Conservation (phyloP, 1,140 invertebrate genomes). For the Drosophila ironensis region DNA sequence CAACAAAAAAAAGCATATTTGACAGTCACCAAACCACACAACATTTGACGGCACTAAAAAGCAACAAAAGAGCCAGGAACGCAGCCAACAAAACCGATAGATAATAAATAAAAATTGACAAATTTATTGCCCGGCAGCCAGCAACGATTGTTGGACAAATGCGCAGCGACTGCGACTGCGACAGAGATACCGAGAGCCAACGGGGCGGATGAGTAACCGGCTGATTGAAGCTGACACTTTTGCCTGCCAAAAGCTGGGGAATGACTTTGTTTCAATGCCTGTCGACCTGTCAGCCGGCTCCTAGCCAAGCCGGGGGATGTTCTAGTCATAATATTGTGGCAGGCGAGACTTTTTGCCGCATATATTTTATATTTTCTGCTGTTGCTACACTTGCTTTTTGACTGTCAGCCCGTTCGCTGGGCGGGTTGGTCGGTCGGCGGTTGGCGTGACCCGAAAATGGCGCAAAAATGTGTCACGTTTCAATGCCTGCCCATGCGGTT, state of each 20-base stretch:
- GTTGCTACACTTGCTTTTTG: slow-evolving; percentile 9
- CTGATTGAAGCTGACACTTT: slow-evolving; percentile 68
- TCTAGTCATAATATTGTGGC: slow-evolving; percentile 60
- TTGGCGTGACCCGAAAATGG: slow-evolving; percentile 43
- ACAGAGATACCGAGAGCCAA: background rate
- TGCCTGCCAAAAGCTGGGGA: slow-evolving; percentile 18
- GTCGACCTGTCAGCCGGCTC: slow-evolving; percentile 30
- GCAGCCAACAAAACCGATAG: slow-evolving; percentile 12
- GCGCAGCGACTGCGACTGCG: background rate
- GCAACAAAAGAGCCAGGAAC: background rate
- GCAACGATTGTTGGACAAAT: slow-evolving; percentile 47
- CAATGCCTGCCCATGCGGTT: slow-evolving; percentile 62
- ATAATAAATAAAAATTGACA: slow-evolving; percentile 63
- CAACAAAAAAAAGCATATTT: too few relatives aligned
- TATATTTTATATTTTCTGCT: slow-evolving; percentile 52
- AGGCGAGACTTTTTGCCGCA: slow-evolving; percentile 28
- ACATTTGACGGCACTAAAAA: background rate
- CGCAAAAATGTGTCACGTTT: slow-evolving; percentile 72
- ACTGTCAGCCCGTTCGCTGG: slow-evolving; percentile 7
- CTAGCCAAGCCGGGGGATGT: slow-evolving; percentile 1
- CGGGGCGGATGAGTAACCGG: slow-evolving; percentile 45
- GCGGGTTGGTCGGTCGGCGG: too few relatives aligned
- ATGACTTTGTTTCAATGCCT: slow-evolving; percentile 47
- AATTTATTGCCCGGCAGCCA: slow-evolving; percentile 64
- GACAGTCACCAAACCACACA: too few relatives aligned